Evolutionary conservation across 2,113 vertebrate genomes (phyloP).

Genomic region (Tetrao urogallus): DNA sequence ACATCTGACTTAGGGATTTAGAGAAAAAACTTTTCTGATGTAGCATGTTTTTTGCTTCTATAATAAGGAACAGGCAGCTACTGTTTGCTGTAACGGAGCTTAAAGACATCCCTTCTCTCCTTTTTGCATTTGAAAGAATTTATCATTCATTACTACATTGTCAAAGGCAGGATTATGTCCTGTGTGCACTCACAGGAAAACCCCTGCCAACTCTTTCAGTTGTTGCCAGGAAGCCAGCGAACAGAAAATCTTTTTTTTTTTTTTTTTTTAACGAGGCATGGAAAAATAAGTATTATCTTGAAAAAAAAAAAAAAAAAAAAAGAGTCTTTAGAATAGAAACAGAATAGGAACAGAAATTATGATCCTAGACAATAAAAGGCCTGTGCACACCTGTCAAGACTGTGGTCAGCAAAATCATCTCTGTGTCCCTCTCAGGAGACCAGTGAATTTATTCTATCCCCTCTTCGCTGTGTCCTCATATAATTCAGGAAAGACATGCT

Average conservation of each 20-base stretch:
- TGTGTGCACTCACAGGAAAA: slow-evolving; percentile 20
- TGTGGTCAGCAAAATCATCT: background rate
- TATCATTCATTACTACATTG: slow-evolving; percentile 65
- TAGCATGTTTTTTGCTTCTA: background rate
- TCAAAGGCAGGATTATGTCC: slow-evolving; percentile 57
- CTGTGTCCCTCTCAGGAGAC: background rate
- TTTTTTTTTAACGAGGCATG: background rate
- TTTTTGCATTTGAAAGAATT: slow-evolving; percentile 59
- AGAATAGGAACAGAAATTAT: background rate
- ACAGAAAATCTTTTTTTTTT: background rate
- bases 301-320: background rate
- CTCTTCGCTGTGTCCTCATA: background rate
- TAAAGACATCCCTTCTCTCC: slow-evolving; percentile 14
- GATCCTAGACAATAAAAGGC: background rate
- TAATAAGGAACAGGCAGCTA: slow-evolving; percentile 40
- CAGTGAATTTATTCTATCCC: background rate
- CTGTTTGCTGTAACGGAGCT: slow-evolving; percentile 29
- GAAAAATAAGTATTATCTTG: background rate
- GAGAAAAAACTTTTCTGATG: slow-evolving; percentile 1
- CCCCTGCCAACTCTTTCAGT: slow-evolving; percentile 10
- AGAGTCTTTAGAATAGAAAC: background rate
- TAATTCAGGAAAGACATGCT: background rate
- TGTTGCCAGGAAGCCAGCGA: slow-evolving; percentile 44
- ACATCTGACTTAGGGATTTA: background rate
- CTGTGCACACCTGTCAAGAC: background rate